These are phyloP conservation scores for Andrena bicolor DNA, from an alignment of 2,888 invertebrate genomes.

Conservation along the genomic window DNA sequence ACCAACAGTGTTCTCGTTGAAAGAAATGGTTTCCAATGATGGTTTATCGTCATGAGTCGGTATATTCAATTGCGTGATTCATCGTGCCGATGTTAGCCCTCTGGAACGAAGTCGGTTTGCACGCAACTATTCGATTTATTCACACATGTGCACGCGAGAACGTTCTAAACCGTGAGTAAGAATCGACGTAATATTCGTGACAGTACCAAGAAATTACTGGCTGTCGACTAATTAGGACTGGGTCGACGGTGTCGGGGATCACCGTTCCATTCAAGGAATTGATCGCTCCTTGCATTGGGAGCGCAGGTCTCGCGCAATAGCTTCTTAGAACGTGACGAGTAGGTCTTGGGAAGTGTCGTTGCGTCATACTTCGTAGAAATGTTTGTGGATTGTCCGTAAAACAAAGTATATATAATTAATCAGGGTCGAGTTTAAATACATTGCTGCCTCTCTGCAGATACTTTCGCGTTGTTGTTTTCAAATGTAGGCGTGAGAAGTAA, in stretches of 20 bases:
- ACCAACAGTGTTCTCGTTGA: too few relatives aligned
- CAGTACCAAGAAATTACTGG: constrained; percentile 9
- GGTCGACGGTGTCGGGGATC: constrained; percentile 16
- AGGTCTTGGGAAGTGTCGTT: neutral
- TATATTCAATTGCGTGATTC: neutral
- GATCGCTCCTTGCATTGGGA: neutral
- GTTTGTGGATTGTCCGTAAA: too few relatives aligned
- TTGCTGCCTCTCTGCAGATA: too few relatives aligned
- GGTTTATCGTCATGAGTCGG: neutral
- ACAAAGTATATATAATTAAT: too few relatives aligned
- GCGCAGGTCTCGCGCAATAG: neutral
- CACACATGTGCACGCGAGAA: neutral
- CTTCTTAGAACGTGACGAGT: constrained; percentile 2
- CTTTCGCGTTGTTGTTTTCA: too few relatives aligned
- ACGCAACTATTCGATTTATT: neutral
- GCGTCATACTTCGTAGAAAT: neutral
- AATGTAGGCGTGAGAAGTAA: too few relatives aligned
- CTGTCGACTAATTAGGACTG: constrained; percentile 9
- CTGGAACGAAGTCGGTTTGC: neutral
- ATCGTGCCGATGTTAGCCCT: neutral
- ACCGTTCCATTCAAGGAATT: constrained; percentile 12
- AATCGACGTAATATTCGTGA: neutral
- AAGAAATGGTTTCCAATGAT: too few relatives aligned
- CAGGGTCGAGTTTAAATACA: too few relatives aligned
- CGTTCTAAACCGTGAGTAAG: neutral